phyloP scores from a whole-genome alignment of 2,797 vertebrate species.

The Philypnodon macrostomus region DNA sequence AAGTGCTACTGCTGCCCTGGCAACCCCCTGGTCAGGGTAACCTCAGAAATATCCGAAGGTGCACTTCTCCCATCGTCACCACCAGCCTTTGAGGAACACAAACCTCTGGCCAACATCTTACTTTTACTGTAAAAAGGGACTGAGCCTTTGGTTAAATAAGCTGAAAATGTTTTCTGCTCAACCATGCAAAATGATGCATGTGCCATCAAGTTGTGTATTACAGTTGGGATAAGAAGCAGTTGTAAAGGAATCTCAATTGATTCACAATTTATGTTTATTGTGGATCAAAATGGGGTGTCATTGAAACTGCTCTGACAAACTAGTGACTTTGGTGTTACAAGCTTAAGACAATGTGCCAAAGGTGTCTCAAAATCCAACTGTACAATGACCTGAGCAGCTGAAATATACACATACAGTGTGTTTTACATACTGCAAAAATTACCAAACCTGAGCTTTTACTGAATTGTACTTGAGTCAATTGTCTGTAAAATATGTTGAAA shows the following conservation, averaged over 20 bases:
- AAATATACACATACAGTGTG: conserved; percentile 17
- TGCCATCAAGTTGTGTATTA: neutral
- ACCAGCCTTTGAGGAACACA: conserved; percentile 58
- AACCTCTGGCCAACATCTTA: conserved; percentile 51
- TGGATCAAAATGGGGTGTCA: conserved; percentile 11
- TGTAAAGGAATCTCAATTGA: neutral
- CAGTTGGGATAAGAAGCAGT: neutral
- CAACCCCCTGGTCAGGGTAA: conserved; percentile 62
- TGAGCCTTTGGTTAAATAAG: conserved; percentile 18
- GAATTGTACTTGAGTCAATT: conserved; percentile 19
- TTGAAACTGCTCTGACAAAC: conserved; percentile 21
- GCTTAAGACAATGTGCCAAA: conserved; percentile 72
- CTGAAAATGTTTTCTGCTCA: neutral
- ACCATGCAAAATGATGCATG: conserved; percentile 3
- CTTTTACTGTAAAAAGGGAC: conserved; percentile 37
- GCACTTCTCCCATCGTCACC: conserved; percentile 56
- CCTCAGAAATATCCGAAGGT: conserved; percentile 62
- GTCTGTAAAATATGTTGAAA: conserved; percentile 18
- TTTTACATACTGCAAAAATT: conserved; percentile 42
- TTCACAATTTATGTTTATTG: neutral
- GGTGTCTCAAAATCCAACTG: conserved; percentile 26
- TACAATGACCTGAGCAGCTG: conserved; percentile 18
- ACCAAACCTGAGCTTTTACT: conserved; percentile 51
- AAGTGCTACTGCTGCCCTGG: conserved; percentile 69
- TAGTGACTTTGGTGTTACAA: conserved; percentile 50